phyloP scores from a whole-genome alignment of 1,140 invertebrate genomes.

The Pentalonia nigronervosa region DNA sequence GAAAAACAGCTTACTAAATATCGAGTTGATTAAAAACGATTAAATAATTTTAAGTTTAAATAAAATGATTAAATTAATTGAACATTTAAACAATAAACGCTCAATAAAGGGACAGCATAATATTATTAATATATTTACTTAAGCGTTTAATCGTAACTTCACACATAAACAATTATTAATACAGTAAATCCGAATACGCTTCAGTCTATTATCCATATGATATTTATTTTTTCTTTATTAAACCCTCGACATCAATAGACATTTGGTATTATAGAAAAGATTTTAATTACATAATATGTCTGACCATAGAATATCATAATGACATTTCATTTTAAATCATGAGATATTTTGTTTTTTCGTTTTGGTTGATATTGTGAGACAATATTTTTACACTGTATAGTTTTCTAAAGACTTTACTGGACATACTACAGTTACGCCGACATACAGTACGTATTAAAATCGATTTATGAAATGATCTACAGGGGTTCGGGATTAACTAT shows the following conservation, averaged over 20 bases:
- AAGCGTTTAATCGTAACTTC: not conserved
- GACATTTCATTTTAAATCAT: not conserved
- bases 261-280: no score
- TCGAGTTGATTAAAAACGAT: not conserved
- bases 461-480: not conserved
- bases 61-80: not conserved
- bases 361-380: not conserved
- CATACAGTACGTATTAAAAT: not conserved
- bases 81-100: not conserved
- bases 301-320: no score
- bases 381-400: not conserved
- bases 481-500: not conserved
- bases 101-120: no score
- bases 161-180: not conserved
- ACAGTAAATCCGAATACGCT: not conserved
- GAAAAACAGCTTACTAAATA: not conserved
- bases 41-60: not conserved
- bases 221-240: no score
- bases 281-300: no score
- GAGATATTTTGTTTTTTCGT: not conserved
- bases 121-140: no score
- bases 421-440: not conserved
- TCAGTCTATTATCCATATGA: not conserved
- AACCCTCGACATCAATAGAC: no score
- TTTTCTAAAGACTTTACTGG: not conserved